These are phyloP conservation scores for Sinopyrophorus schimmeli DNA, from an alignment of 2,888 invertebrate genomes.

Conservation along the genomic window DNA sequence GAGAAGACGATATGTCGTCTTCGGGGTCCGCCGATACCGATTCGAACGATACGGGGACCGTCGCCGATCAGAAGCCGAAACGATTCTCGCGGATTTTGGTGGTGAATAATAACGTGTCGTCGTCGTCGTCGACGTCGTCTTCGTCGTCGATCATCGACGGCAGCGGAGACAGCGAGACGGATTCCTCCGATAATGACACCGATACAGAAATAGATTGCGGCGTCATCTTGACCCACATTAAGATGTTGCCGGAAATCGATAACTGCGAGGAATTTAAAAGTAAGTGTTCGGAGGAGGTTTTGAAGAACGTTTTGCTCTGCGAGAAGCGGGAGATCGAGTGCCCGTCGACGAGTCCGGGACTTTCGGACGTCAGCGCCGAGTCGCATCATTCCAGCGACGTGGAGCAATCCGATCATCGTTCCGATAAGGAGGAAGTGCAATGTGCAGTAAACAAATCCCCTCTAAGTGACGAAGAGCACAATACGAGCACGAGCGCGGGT, in stretches of 20 bases:
- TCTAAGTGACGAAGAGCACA: conserved; percentile 31
- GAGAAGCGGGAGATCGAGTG: too few species aligned
- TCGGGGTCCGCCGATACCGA: conserved; percentile 53
- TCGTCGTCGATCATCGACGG: conserved; percentile 44
- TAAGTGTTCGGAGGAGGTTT: too few species aligned
- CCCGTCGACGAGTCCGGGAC: conserved; percentile 46
- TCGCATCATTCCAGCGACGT: conserved; percentile 49
- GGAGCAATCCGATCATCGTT: conserved; percentile 26
- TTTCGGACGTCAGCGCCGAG: conserved; percentile 51
- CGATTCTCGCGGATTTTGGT: conserved; percentile 70
- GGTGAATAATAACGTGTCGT: conserved; percentile 64
- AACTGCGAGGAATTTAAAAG: conserved; percentile 2
- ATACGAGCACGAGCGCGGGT: conserved; percentile 44
- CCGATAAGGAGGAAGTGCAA: conserved; percentile 28
- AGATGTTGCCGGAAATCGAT: conserved; percentile 42
- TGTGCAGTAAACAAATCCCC: conserved; percentile 24
- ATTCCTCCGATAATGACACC: conserved; percentile 68
- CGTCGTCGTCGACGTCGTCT: conserved; percentile 54
- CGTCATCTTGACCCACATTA: conserved; percentile 52
- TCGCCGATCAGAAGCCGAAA: conserved; percentile 59
- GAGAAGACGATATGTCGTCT: conserved; percentile 50
- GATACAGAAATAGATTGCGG: conserved; percentile 59
- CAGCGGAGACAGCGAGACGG: conserved; percentile 60
- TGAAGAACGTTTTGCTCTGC: too few species aligned
- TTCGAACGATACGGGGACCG: conserved; percentile 61